A percentile compares a stretch with the other conserved stretches of the same genome.
Conservation (phyloP, 2,113 vertebrate species). For the Acrocephalus arundinaceus region DNA sequence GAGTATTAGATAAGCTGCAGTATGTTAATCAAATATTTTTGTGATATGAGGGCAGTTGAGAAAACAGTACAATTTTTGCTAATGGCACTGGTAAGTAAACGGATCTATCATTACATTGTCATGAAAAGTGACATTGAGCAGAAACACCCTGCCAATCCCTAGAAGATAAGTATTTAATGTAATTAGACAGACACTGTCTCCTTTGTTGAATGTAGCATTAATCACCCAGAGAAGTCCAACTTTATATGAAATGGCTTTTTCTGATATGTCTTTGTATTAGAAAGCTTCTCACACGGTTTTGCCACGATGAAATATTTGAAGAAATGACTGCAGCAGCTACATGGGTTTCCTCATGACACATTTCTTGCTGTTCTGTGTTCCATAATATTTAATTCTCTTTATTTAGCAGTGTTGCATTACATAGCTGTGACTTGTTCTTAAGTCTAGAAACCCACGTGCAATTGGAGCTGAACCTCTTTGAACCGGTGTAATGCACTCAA, state of each 20-base stretch:
- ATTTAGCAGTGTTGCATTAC: not conserved
- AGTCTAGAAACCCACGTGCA: not conserved
- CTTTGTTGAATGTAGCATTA: conserved; percentile 72
- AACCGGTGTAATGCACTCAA: not conserved
- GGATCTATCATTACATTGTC: conserved; percentile 80
- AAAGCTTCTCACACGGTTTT: conserved; percentile 41
- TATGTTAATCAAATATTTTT: conserved; percentile 81
- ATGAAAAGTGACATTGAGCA: conserved; percentile 77
- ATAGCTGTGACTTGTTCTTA: not conserved
- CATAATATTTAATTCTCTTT: not conserved
- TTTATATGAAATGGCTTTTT: conserved; percentile 65
- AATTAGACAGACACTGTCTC: conserved; percentile 77
- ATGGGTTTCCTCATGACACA: not conserved
- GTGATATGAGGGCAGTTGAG: conserved; percentile 77
- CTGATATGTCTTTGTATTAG: conserved; percentile 65
- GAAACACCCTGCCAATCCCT: conserved; percentile 75
- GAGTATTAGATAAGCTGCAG: conserved; percentile 77
- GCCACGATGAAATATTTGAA: conserved; percentile 32
- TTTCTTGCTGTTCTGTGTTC: conserved; percentile 26
- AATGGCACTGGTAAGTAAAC: conserved; percentile 77
- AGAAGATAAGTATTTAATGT: conserved; percentile 75
- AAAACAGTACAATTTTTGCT: conserved; percentile 78
- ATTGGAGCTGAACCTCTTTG: not conserved
- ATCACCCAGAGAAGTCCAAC: conserved; percentile 72
- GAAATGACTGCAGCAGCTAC: not conserved